phyloP scores from a whole-genome alignment of 2,113 vertebrate species.

The Daphoenositta chrysoptera region DNA sequence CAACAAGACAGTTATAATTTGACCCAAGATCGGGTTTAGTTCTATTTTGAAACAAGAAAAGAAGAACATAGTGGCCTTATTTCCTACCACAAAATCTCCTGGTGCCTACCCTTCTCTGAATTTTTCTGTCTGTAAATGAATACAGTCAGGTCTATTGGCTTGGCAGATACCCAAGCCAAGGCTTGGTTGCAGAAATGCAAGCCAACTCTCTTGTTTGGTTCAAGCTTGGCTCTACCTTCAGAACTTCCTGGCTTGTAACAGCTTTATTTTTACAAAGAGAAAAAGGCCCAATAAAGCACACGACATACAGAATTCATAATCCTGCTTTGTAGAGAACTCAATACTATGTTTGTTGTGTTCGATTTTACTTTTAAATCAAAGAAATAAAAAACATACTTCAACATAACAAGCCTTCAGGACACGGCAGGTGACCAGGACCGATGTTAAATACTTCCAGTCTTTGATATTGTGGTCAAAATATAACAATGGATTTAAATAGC shows the following conservation, averaged over 20 bases:
- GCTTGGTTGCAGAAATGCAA: neutral
- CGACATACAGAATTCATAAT: neutral
- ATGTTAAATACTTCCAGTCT: conserved; percentile 11
- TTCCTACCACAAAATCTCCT: conserved; percentile 24
- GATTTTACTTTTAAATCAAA: conserved; percentile 48
- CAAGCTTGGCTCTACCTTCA: conserved; percentile 44
- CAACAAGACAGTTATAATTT: neutral
- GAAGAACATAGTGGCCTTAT: neutral
- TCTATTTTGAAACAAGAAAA: neutral
- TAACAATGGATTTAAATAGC: conserved; percentile 34
- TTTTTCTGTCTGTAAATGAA: conserved; percentile 35
- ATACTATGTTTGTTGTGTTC: neutral
- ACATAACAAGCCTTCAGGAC: conserved; percentile 2
- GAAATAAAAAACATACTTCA: neutral
- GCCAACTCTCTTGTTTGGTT: conserved; percentile 35
- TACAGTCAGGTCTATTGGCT: conserved; percentile 6
- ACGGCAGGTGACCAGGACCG: neutral
- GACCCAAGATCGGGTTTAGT: neutral
- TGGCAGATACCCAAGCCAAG: conserved; percentile 11
- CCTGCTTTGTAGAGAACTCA: conserved; percentile 28
- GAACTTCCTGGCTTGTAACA: conserved; percentile 41
- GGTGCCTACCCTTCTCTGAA: neutral
- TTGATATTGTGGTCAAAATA: conserved; percentile 48
- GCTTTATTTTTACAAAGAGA: conserved; percentile 62
- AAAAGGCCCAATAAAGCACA: conserved; percentile 31